phyloP scores from a whole-genome alignment of 2,113 vertebrate species.

The Vireo altiloquus region DNA sequence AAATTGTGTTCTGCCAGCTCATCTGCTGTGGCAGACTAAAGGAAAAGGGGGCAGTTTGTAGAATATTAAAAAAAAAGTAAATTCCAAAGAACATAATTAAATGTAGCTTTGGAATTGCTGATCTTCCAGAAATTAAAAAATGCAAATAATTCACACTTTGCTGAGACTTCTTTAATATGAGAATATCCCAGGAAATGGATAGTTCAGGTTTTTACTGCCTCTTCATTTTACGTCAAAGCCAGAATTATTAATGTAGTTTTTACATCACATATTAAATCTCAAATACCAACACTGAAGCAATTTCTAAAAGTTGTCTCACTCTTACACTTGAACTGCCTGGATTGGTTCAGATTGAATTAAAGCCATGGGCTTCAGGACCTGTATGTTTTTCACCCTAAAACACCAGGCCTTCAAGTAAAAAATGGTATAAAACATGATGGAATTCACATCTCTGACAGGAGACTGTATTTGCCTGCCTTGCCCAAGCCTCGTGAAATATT shows the following conservation, averaged over 20 bases:
- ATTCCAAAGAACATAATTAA: neutral
- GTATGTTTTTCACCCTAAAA: neutral
- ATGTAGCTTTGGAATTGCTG: neutral
- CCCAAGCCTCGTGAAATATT: neutral
- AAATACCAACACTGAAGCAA: neutral
- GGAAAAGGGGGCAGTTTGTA: neutral
- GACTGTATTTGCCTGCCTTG: neutral
- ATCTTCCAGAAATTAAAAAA: slow-evolving; percentile 19
- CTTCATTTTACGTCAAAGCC: neutral
- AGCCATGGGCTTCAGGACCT: neutral
- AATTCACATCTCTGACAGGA: neutral
- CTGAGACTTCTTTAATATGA: neutral
- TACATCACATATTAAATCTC: neutral
- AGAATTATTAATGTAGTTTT: neutral
- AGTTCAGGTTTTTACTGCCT: neutral
- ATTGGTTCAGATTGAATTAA: neutral
- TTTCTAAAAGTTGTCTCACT: neutral
- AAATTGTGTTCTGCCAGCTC: slow-evolving; percentile 1
- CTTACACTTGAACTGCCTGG: neutral
- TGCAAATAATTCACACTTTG: neutral
- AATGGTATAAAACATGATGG: neutral
- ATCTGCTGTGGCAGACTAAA: neutral
- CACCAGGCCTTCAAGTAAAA: neutral
- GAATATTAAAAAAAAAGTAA: neutral
- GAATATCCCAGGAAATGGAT: neutral